Base-by-base conservation (phyloP, 2,888 invertebrate genomes). In the Pristionchus maxplancki region DNA sequence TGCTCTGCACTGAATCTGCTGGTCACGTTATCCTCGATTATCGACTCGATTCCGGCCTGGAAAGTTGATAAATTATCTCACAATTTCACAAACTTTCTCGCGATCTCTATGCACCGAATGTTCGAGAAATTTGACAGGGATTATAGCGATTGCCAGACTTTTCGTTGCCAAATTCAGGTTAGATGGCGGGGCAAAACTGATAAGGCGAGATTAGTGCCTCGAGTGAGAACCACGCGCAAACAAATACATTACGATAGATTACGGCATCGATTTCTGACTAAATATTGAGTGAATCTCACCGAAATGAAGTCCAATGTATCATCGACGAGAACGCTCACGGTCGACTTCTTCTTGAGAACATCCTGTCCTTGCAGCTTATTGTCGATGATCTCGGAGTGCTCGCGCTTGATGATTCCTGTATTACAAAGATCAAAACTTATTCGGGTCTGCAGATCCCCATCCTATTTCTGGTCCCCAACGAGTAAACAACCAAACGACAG, bases 1-100 rank as follows among this genome's bases (percentile, higher is more conserved):
- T 96, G 96, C 96, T 98, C 98, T 11, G 99, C 98, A 95, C 97
- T 97, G 95, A 99, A 99, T 92, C 99, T 96, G 31, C 98, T 97
- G 0, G 99, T 99, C 88, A 99, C 99, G 96, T 98, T 97, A 96
- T 99, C 99, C 95, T 99, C 98, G 88, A 99, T 98, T 92, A 99
- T 98, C 50, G 98, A 97, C 95, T 98, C 98, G 93, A 98, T 97
- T 28, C 98, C 98, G 1, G 88, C 71, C 71, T 88, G 37, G 1
- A 71, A 71, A 8, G 4, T 20, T 13, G 34, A 62, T 62, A 17
- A 28, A 62, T 28, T 28, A n/a, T n/a, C n/a, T n/a, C n/a, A n/a
- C n/a, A n/a, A n/a, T n/a, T n/a, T n/a, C n/a, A n/a, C n/a, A n/a
- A n/a, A n/a, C n/a, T n/a, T n/a, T n/a, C n/a, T n/a, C n/a, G n/a